Conservation (phyloP, 1,140 invertebrate species). For the Pemphigus obesinymphae region DNA sequence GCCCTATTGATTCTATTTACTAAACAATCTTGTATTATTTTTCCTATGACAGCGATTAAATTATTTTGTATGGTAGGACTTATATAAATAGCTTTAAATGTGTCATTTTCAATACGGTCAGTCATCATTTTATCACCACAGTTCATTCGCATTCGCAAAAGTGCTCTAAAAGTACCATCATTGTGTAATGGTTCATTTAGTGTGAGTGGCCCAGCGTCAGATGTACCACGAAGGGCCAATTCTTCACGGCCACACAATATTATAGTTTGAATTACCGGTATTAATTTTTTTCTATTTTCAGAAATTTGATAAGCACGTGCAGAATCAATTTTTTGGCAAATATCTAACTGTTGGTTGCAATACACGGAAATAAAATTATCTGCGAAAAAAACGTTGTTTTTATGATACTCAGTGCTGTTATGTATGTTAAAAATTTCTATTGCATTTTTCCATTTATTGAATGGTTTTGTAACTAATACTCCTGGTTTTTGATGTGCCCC, state of each 20-base stretch:
- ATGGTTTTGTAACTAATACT: background rate
- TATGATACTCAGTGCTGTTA: constrained; percentile 8
- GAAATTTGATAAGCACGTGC: background rate
- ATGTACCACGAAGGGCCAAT: constrained; percentile 17
- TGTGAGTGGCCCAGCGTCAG: background rate
- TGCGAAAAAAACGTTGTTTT: background rate
- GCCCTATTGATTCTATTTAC: background rate
- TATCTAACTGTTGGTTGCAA: background rate
- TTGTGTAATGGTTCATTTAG: background rate
- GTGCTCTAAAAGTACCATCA: constrained; percentile 7
- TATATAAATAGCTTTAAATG: background rate
- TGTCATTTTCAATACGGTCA: background rate
- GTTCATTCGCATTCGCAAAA: background rate
- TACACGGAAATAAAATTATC: background rate
- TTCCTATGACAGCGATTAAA: background rate
- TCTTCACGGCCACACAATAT: background rate
- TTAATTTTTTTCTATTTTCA: background rate
- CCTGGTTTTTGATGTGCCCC: too few relatives aligned
- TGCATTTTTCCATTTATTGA: background rate
- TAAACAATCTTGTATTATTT: background rate
- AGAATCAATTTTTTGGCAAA: background rate
- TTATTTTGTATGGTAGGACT: constrained; percentile 17
- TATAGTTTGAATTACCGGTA: constrained; percentile 1
- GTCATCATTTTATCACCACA: constrained; percentile 3
- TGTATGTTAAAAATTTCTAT: constrained; percentile 1